Conservation (phyloP, 2,888 invertebrate genomes). For the Dermolepida albohirtum region DNA sequence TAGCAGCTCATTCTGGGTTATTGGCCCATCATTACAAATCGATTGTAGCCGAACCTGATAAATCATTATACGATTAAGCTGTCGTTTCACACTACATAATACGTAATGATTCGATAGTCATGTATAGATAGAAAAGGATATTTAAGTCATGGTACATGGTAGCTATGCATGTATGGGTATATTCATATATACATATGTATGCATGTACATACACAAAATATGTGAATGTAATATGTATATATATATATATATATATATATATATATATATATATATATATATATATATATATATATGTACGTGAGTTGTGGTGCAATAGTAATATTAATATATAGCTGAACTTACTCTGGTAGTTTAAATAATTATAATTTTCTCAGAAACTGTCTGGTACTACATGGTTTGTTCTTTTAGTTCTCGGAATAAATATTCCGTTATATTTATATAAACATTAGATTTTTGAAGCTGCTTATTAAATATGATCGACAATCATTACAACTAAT, state of each 20-base stretch:
- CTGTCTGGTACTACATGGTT: neutral
- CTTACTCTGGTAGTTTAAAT: slow-evolving; percentile 14
- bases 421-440: too few relatives aligned
- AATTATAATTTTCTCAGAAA: slow-evolving; percentile 18
- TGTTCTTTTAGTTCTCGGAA: neutral
- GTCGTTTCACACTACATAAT: slow-evolving; percentile 45
- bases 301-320: neutral
- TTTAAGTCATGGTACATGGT: neutral
- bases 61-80: slow-evolving; percentile 54
- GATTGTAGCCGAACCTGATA: slow-evolving; percentile 52
- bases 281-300: too few relatives aligned
- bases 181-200: too few relatives aligned
- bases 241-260: too few relatives aligned
- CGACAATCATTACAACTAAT: too few relatives aligned
- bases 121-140: slow-evolving; percentile 2
- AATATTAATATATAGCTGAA: slow-evolving; percentile 1
- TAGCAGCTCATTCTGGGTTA: neutral
- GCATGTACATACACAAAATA: too few relatives aligned
- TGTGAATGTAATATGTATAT: too few relatives aligned
- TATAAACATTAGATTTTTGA: too few relatives aligned
- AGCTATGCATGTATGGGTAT: neutral
- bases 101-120: slow-evolving; percentile 30
- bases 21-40: slow-evolving; percentile 51
- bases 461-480: too few relatives aligned
- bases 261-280: neutral